phyloP scores from a whole-genome alignment of 2,888 invertebrate species.

The Phymatocera aterrima region DNA sequence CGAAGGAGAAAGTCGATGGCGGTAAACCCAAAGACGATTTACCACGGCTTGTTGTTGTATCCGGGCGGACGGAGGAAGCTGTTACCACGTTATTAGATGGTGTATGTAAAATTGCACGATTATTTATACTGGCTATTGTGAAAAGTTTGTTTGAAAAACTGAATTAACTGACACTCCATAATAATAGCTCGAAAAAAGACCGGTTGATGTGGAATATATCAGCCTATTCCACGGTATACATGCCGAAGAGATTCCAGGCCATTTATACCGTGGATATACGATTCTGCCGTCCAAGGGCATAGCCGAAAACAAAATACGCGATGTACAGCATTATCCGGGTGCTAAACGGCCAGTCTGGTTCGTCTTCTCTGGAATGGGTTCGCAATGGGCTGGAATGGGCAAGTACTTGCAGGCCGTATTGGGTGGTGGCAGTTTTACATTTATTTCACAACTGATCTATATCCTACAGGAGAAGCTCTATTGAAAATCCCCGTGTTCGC shows the following conservation, averaged over 20 bases:
- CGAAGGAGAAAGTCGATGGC: constrained; percentile 79
- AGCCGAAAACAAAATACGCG: constrained; percentile 72
- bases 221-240: constrained; percentile 80
- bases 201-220: constrained; percentile 80
- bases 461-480: constrained; percentile 83
- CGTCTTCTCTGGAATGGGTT: constrained; percentile 94
- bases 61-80: constrained; percentile 89
- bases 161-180: constrained; percentile 3
- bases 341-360: constrained; percentile 87
- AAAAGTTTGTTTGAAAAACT: not conserved
- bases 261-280: constrained; percentile 87
- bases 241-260: constrained; percentile 76
- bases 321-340: constrained; percentile 80
- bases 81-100: constrained; percentile 81
- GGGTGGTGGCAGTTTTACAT: no score
- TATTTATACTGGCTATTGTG: not conserved
- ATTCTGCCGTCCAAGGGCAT: constrained; percentile 74
- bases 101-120: constrained; percentile 67
- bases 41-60: constrained; percentile 84
- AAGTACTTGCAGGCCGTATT: constrained; percentile 58
- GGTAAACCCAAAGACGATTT: constrained; percentile 81
- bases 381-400: constrained; percentile 93
- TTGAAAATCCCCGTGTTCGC: constrained; percentile 83
- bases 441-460: no score
- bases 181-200: constrained; percentile 75